A percentile compares a stretch with the other conserved stretches of the same genome.
Evolutionary conservation across 2,888 invertebrate genomes (phyloP).

Genomic region (Leuctra nigra): DNA sequence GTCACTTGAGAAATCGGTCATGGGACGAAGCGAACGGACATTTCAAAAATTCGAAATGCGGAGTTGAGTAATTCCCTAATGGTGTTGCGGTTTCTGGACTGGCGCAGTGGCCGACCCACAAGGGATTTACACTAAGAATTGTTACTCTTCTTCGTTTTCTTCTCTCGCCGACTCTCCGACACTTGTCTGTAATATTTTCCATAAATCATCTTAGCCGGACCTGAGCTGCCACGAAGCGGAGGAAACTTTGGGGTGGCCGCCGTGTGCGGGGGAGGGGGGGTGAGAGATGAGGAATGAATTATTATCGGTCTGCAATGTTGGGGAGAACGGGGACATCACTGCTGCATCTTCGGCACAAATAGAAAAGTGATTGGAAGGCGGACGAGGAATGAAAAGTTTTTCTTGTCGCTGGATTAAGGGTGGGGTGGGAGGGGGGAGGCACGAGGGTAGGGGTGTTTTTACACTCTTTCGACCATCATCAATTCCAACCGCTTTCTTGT

Average conservation of each 20-base stretch:
- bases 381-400: constrained; percentile 19
- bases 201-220: constrained; percentile 41
- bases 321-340: constrained; percentile 8
- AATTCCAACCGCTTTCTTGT: neutral
- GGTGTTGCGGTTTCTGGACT: constrained; percentile 31
- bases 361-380: constrained; percentile 27
- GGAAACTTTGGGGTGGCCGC: constrained; percentile 3
- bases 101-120: constrained; percentile 34
- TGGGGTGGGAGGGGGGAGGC: neutral
- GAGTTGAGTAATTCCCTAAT: constrained; percentile 37
- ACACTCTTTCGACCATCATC: constrained; percentile 2
- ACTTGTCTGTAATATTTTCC: constrained; percentile 42
- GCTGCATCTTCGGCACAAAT: constrained; percentile 25
- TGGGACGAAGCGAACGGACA: constrained; percentile 31
- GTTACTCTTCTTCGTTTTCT: constrained; percentile 38
- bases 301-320: constrained; percentile 20
- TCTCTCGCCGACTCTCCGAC: constrained; percentile 19
- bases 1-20: constrained; percentile 29
- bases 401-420: constrained; percentile 6
- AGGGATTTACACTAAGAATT: constrained; percentile 38
- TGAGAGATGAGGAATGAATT: constrained; percentile 25
- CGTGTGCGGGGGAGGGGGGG: neutral
- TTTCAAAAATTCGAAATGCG: constrained; percentile 38
- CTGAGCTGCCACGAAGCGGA: constrained; percentile 15
- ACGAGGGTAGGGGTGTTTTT: neutral